These are phyloP conservation scores for Clepsis dumicolana DNA, from an alignment of 2,888 invertebrate genomes.

Conservation along the genomic window DNA sequence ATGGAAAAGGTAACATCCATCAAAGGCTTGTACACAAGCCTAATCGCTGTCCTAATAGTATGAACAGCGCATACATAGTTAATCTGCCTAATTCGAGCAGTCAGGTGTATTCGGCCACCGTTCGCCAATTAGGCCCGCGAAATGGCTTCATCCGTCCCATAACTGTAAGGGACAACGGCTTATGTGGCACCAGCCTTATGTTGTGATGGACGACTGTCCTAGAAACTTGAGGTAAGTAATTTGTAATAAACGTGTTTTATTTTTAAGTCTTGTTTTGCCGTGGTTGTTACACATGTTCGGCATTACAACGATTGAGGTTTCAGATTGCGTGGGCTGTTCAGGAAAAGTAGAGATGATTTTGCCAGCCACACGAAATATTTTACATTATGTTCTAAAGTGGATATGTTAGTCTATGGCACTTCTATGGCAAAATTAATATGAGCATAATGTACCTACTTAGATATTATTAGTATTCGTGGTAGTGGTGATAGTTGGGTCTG, in stretches of 20 bases:
- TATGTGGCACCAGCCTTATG: slow-evolving; percentile 21
- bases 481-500: too few species aligned
- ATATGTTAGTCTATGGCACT: too few species aligned
- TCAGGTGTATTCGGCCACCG: slow-evolving; percentile 63
- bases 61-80: slow-evolving; percentile 53
- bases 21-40: slow-evolving; percentile 5
- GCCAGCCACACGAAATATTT: too few species aligned
- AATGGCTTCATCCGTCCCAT: slow-evolving; percentile 53
- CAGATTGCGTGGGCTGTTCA: too few species aligned
- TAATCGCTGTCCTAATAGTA: slow-evolving; percentile 19
- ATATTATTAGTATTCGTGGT: too few species aligned
- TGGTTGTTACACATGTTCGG: background rate
- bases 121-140: slow-evolving; percentile 55
- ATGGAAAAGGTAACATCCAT: slow-evolving; percentile 1
- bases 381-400: too few species aligned
- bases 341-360: too few species aligned
- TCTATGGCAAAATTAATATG: too few species aligned
- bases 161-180: slow-evolving; percentile 28
- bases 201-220: slow-evolving; percentile 21
- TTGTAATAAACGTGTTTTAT: background rate
- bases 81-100: slow-evolving; percentile 60
- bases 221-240: background rate
- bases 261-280: background rate
- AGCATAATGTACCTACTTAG: too few species aligned
- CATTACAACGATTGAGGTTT: too few species aligned